phyloP scores from a whole-genome alignment of 2,113 vertebrate genomes.

The Oncorhynchus kisutch region DNA sequence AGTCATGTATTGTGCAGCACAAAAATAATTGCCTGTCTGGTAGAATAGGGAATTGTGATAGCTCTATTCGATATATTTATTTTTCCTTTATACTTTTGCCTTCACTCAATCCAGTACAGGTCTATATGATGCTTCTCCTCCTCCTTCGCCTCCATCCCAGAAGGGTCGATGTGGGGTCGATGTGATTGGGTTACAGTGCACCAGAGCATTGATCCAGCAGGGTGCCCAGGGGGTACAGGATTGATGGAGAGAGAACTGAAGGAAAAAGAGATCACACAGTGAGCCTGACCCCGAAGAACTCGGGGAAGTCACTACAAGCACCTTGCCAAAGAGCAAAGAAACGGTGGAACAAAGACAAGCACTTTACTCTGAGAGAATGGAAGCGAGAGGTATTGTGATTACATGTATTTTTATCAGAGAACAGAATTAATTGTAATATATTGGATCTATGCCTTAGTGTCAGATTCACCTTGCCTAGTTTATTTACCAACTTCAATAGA shows the following conservation, averaged over 20 bases:
- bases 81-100: too few species aligned
- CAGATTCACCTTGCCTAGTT: too few species aligned
- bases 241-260: conserved; percentile 34
- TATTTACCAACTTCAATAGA: too few species aligned
- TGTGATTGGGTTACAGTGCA: neutral
- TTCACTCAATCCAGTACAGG: too few species aligned
- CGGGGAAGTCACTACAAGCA: neutral
- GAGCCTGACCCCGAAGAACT: conserved; percentile 32
- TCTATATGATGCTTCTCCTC: neutral
- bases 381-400: neutral
- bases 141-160: neutral
- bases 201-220: neutral
- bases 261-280: conserved; percentile 40
- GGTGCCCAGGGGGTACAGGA: conserved; percentile 13
- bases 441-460: too few species aligned
- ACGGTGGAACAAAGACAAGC: neutral
- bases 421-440: too few species aligned
- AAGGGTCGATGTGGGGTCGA: neutral
- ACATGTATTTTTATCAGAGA: too few species aligned
- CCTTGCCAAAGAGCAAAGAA: neutral
- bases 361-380: neutral
- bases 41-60: too few species aligned
- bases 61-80: too few species aligned
- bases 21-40: too few species aligned
- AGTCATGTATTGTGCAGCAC: too few species aligned